A percentile compares a stretch with the other conserved stretches of the same genome.
Conservation (phyloP, 2,888 invertebrate genomes). For the Apeira syringaria region DNA sequence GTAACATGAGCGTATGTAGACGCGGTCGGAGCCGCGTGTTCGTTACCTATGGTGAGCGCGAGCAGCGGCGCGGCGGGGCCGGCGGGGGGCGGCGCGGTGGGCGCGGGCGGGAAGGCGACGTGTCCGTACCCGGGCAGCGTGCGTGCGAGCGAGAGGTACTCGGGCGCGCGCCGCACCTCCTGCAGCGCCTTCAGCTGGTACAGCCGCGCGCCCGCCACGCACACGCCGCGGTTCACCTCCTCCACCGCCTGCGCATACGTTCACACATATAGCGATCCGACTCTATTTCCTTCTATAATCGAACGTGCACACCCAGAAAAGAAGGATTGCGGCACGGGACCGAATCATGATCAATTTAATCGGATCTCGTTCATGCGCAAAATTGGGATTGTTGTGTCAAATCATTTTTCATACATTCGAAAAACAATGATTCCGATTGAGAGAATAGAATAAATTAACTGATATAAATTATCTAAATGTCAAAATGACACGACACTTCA, state of each 20-base stretch:
- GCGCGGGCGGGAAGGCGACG: constrained; percentile 95
- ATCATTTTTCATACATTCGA: no score
- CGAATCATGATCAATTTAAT: no score
- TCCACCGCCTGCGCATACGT: constrained; percentile 88
- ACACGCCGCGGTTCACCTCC: constrained; percentile 96
- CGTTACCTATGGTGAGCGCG: constrained; percentile 88
- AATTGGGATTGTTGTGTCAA: no score
- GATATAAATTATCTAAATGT: no score
- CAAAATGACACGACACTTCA: no score
- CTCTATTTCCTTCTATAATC: no score
- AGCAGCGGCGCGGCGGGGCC: constrained; percentile 81
- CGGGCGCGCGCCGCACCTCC: constrained; percentile 88
- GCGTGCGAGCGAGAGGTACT: constrained; percentile 94
- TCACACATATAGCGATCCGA: not conserved
- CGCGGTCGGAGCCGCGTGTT: constrained; percentile 83
- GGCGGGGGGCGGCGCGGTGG: constrained; percentile 95
- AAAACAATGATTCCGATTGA: no score
- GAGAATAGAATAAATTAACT: no score
- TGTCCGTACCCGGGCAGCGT: constrained; percentile 96
- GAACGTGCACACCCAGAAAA: no score
- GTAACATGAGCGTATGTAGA: no score
- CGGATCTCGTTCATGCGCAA: no score
- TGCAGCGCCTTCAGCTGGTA: constrained; percentile 98
- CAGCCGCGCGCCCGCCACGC: constrained; percentile 94
- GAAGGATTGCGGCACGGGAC: no score